Evolutionary conservation across 2,888 invertebrate species (phyloP).

Genomic region (Drosophila helvetica): DNA sequence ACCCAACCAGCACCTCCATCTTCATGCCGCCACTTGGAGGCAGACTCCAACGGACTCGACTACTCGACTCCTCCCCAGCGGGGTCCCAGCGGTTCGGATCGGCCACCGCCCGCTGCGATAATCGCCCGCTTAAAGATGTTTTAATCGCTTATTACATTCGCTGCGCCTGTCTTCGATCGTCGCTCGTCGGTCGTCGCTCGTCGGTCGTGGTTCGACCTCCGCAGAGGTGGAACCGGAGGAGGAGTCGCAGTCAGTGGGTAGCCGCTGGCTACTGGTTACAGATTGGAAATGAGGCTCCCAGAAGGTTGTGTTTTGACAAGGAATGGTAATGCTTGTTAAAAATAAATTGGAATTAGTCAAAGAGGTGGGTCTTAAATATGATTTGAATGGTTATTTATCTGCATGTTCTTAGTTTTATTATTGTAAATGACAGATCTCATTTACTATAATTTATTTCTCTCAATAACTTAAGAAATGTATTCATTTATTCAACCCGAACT

Average conservation of each 20-base stretch:
- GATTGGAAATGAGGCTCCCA: constrained; percentile 2
- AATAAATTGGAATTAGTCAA: not conserved
- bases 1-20: not conserved
- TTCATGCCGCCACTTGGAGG: constrained; percentile 5
- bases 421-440: not conserved
- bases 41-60: constrained; percentile 20
- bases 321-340: not conserved
- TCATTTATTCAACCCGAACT: too few relatives aligned
- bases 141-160: constrained; percentile 80
- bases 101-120: constrained; percentile 80
- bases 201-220: too few relatives aligned
- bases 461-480: too few relatives aligned
- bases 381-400: not conserved
- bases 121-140: constrained; percentile 80
- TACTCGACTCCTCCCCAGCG: constrained; percentile 20
- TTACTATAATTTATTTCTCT: not conserved
- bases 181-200: constrained; percentile 10
- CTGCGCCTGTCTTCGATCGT: constrained; percentile 36
- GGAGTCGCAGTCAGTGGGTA: constrained; percentile 2
- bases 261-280: constrained; percentile 50
- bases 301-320: not conserved
- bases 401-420: not conserved
- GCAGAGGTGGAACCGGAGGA: not conserved
- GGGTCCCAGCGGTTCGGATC: constrained; percentile 18
- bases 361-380: not conserved